phyloP scores from a whole-genome alignment of 2,888 invertebrate species.

The Dryomyza anilis region DNA sequence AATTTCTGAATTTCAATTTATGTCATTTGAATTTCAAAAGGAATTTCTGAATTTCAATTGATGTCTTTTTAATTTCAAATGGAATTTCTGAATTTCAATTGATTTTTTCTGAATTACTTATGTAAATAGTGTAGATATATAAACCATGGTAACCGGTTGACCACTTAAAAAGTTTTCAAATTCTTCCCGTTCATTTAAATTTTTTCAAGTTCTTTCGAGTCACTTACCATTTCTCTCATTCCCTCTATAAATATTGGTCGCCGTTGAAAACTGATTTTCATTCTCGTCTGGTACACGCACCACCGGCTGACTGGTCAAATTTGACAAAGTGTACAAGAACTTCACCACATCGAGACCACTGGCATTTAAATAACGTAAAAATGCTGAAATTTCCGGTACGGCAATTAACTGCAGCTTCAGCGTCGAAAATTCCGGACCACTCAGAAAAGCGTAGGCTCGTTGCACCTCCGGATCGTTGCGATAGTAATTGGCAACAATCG shows the following conservation, averaged over 20 bases:
- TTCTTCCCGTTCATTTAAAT: no score
- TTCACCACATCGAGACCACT: constrained; percentile 55
- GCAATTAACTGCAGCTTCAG: constrained; percentile 48
- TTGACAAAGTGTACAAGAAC: constrained; percentile 44
- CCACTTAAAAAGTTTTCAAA: background rate
- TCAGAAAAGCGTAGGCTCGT: constrained; percentile 50
- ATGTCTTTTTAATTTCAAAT: no score
- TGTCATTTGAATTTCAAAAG: no score
- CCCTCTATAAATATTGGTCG: no score
- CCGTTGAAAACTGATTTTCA: background rate
- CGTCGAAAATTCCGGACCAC: constrained; percentile 46
- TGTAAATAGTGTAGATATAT: no score
- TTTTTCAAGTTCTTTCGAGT: no score
- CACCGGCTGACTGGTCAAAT: constrained; percentile 39
- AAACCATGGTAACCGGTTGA: no score
- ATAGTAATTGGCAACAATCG: constrained; percentile 52
- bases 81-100: no score
- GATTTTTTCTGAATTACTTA: no score
- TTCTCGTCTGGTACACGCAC: background rate
- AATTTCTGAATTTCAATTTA: no score
- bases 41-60: no score
- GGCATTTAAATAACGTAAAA: constrained; percentile 52
- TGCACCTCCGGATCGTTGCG: constrained; percentile 54
- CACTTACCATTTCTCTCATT: no score
- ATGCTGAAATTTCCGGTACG: constrained; percentile 51